phyloP scores from a whole-genome alignment of 2,113 vertebrate genomes.

The Furnarius figulus region DNA sequence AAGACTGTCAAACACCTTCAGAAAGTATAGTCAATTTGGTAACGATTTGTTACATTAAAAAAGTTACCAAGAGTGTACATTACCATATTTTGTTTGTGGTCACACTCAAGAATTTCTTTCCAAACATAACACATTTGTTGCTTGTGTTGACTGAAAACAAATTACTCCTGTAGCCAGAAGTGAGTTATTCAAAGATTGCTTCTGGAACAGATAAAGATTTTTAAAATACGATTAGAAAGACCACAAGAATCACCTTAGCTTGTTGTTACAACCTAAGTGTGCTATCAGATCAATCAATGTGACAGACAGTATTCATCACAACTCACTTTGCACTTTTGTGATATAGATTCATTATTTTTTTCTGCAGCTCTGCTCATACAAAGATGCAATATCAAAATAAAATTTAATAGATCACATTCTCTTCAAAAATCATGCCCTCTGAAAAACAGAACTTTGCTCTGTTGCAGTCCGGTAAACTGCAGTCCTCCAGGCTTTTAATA shows the following conservation, averaged over 20 bases:
- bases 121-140: background rate
- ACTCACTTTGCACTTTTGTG: background rate
- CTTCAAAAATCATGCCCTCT: background rate
- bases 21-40: background rate
- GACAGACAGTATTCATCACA: background rate
- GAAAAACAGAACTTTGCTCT: background rate
- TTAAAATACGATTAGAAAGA: background rate
- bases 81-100: background rate
- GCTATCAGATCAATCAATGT: background rate
- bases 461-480: background rate
- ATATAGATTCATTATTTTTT: background rate
- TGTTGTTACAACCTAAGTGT: background rate
- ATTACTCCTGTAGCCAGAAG: background rate
- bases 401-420: background rate
- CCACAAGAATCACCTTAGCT: background rate
- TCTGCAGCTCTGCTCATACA: background rate
- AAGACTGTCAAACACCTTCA: background rate
- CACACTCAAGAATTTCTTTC: background rate
- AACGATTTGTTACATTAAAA: background rate
- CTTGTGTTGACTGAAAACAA: background rate
- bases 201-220: background rate
- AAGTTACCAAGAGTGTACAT: background rate
- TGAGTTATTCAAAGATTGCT: background rate
- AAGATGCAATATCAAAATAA: background rate
- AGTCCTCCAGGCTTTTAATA: background rate